These are phyloP conservation scores for Synergus gifuensis DNA, from an alignment of 2,888 invertebrate genomes.

Conservation along the genomic window DNA sequence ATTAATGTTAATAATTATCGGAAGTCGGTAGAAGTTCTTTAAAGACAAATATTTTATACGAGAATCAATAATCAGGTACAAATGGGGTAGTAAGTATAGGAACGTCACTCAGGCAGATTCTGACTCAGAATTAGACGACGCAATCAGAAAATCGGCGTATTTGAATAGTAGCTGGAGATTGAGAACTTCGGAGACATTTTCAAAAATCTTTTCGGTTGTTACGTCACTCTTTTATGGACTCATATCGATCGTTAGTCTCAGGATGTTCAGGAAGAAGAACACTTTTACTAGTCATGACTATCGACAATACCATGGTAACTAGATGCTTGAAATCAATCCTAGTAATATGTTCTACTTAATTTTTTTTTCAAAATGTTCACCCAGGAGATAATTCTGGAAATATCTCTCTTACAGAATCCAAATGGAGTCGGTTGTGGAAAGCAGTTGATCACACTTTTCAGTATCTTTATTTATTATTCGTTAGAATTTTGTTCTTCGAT, in stretches of 20 bases:
- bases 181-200: constrained; percentile 47
- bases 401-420: constrained; percentile 64
- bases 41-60: neutral
- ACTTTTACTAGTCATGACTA: constrained; percentile 63
- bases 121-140: constrained; percentile 69
- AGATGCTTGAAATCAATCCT: neutral
- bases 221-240: constrained; percentile 59
- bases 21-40: neutral
- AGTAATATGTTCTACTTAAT: neutral
- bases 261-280: constrained; percentile 59
- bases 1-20: constrained; percentile 23
- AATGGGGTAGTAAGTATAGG: neutral
- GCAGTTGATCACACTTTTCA: constrained; percentile 61
- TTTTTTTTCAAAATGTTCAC: constrained; percentile 9
- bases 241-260: constrained; percentile 62
- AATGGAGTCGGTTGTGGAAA: constrained; percentile 64
- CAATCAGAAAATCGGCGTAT: constrained; percentile 46
- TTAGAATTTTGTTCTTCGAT: constrained; percentile 69
- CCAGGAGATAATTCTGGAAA: constrained; percentile 14
- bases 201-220: constrained; percentile 56
- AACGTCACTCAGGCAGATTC: constrained; percentile 62
- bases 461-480: constrained; percentile 68
- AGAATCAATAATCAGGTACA: constrained; percentile 15
- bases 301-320: constrained; percentile 62
- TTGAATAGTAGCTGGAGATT: constrained; percentile 37